phyloP scores from a whole-genome alignment of 2,888 invertebrate species.

The Girardia tigrina region DNA sequence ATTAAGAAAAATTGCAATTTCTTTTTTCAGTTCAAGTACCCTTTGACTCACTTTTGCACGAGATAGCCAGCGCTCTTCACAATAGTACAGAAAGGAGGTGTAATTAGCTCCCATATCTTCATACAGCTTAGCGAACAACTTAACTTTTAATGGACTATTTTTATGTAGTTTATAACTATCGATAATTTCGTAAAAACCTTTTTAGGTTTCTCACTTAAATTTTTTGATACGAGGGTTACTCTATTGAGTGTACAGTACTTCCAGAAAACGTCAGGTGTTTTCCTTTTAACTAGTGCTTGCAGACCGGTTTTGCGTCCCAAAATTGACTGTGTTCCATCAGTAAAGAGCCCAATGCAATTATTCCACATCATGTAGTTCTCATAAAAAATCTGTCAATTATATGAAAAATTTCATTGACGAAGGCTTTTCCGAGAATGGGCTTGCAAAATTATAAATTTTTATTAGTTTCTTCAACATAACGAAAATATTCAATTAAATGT shows the following conservation, averaged over 20 bases:
- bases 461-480: no score
- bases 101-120: background rate
- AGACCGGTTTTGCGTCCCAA: no score
- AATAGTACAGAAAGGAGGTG: background rate
- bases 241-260: background rate
- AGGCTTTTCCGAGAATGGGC: no score
- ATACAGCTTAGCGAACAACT: background rate
- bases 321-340: no score
- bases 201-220: background rate
- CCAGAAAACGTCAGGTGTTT: no score
- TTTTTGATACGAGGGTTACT: background rate
- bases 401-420: no score
- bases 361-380: no score
- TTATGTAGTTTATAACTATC: conserved; percentile 12
- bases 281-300: no score
- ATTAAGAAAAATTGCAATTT: background rate
- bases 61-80: conserved; percentile 13
- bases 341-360: no score
- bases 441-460: no score
- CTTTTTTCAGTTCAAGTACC: background rate
- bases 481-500: no score
- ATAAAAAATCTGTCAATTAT: no score
- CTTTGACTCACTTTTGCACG: conserved; percentile 10
- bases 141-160: conserved; percentile 20
- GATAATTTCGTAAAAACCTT: background rate